These are phyloP conservation scores for Allolobophora icterica DNA, from an alignment of 2,888 invertebrate genomes.

Conservation along the genomic window DNA sequence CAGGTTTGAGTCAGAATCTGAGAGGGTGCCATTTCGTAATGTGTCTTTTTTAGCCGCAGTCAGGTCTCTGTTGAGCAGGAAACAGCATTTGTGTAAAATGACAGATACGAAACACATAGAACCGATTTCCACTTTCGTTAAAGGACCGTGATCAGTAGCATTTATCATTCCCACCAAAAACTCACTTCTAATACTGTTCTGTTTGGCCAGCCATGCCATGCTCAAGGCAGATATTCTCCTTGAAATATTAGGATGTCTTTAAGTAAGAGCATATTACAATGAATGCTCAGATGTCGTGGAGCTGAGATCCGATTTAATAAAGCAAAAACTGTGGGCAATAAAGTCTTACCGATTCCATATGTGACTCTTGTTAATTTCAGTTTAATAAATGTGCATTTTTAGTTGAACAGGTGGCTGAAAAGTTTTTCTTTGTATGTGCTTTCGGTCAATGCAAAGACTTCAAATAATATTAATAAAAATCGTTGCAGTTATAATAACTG, in stretches of 20 bases:
- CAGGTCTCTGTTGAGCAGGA: background rate
- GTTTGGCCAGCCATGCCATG: background rate
- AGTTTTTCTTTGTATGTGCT: too few relatives aligned
- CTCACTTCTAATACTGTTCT: slow-evolving; percentile 17
- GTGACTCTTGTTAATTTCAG: background rate
- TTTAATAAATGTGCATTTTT: too few relatives aligned
- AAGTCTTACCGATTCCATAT: background rate
- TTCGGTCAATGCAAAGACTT: too few relatives aligned
- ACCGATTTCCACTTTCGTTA: background rate
- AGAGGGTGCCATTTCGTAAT: background rate
- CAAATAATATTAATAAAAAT: too few relatives aligned
- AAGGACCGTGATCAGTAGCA: background rate
- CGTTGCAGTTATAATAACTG: too few relatives aligned
- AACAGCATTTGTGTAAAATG: background rate
- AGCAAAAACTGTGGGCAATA: background rate
- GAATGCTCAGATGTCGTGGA: background rate
- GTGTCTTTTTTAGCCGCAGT: background rate
- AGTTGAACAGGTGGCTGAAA: background rate
- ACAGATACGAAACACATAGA: background rate
- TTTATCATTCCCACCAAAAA: background rate
- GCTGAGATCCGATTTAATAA: background rate
- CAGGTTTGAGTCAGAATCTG: background rate
- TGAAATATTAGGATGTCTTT: slow-evolving; percentile 9
- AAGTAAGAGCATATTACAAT: background rate
- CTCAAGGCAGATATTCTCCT: background rate